These are phyloP conservation scores for Sinocyclocheilus rhinocerous DNA, from an alignment of 2,113 vertebrate genomes.

Conservation along the genomic window DNA sequence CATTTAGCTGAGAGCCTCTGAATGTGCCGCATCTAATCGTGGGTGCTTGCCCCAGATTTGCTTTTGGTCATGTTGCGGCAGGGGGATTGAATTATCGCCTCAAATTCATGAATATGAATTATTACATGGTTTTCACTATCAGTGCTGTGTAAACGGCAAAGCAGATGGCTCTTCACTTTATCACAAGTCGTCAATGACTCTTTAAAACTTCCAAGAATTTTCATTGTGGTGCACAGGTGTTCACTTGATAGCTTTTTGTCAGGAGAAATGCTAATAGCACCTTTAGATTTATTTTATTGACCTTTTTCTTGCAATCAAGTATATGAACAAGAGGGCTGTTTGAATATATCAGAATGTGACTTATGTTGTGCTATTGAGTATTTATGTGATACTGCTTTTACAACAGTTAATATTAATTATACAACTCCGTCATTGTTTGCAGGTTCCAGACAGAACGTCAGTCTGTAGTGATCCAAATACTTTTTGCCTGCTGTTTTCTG, in stretches of 20 bases:
- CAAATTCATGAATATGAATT: slow-evolving; percentile 35
- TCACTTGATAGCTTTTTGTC: neutral
- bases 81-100: slow-evolving; percentile 36
- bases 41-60: slow-evolving; percentile 63
- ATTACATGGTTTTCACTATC: slow-evolving; percentile 6
- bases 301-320: neutral
- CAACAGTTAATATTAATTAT: neutral
- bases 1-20: slow-evolving; percentile 60
- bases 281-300: neutral
- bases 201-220: slow-evolving; percentile 24
- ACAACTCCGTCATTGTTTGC: neutral
- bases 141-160: neutral
- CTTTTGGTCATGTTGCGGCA: slow-evolving; percentile 54
- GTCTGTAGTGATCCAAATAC: neutral
- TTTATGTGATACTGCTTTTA: neutral
- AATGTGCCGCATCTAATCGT: slow-evolving; percentile 66
- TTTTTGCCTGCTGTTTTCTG: too few relatives aligned
- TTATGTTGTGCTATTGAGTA: neutral
- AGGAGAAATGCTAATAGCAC: neutral
- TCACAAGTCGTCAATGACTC: neutral
- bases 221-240: neutral
- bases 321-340: neutral
- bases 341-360: neutral
- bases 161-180: slow-evolving; percentile 15
- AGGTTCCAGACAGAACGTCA: neutral